Percentiles rank a stretch among this genome's conserved stretches.
Conservation (phyloP, 2,113 vertebrate species). For the Macrotis lagotis region DNA sequence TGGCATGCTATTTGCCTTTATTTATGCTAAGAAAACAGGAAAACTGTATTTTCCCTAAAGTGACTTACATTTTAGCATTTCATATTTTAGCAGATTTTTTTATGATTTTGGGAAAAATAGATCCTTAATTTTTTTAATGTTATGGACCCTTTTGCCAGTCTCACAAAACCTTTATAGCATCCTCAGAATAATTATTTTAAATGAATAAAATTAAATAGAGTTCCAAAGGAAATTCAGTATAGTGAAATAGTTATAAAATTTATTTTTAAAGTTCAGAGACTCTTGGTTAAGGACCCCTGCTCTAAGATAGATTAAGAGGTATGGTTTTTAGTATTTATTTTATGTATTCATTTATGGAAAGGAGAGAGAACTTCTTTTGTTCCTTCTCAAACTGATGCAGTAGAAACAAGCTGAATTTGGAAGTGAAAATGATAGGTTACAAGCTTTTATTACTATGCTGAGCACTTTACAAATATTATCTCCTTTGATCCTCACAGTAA, state of each 20-base stretch:
- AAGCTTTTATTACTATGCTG: neutral
- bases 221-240: neutral
- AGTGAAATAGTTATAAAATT: too few relatives aligned
- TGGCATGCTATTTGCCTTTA: neutral
- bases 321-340: neutral
- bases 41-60: neutral
- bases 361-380: neutral
- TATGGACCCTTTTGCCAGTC: neutral
- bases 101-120: neutral
- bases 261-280: neutral
- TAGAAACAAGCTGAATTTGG: neutral
- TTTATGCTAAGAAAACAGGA: neutral
- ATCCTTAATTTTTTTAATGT: neutral
- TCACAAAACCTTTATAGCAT: neutral
- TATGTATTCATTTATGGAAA: neutral
- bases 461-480: neutral
- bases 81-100: neutral
- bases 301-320: neutral
- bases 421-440: neutral
- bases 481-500: neutral
- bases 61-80: neutral
- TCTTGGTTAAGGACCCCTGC: neutral
- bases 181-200: neutral
- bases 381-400: neutral
- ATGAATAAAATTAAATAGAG: neutral